Percentiles rank a stretch among this genome's conserved stretches.
These are phyloP conservation scores for Odocoileus virginianus DNA, from an alignment of 2,113 vertebrate genomes.

Conservation along the genomic window DNA sequence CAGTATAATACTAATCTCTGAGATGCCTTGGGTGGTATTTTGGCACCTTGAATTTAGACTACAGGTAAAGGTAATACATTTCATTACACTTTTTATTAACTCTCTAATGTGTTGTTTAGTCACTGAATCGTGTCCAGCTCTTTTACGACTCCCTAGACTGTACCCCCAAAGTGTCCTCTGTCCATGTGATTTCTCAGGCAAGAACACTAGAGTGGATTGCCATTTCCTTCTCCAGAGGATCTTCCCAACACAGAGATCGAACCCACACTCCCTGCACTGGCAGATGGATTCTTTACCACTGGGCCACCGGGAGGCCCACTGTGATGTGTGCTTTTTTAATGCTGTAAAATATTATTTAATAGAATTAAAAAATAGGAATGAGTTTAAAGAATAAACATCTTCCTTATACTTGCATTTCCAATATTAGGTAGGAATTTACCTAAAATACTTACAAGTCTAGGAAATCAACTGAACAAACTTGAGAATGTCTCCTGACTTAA, in stretches of 20 bases:
- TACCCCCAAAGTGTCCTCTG: background rate
- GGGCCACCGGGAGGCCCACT: background rate
- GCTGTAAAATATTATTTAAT: background rate
- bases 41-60: background rate
- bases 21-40: background rate
- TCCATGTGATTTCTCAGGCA: background rate
- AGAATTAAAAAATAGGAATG: background rate
- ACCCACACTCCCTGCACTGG: background rate
- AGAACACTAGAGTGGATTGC: background rate
- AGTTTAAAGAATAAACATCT: background rate
- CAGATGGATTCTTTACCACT: background rate
- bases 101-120: background rate
- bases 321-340: background rate
- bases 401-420: background rate
- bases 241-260: background rate
- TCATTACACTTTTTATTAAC: background rate
- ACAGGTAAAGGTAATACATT: background rate
- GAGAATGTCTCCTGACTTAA: background rate
- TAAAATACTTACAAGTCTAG: background rate
- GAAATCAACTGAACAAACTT: background rate
- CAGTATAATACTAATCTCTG: background rate
- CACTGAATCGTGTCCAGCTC: rapidly evolving
- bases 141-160: background rate
- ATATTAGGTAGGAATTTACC: background rate
- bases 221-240: background rate